Conservation (phyloP, 2,888 invertebrate species). For the Belgica antarctica region DNA sequence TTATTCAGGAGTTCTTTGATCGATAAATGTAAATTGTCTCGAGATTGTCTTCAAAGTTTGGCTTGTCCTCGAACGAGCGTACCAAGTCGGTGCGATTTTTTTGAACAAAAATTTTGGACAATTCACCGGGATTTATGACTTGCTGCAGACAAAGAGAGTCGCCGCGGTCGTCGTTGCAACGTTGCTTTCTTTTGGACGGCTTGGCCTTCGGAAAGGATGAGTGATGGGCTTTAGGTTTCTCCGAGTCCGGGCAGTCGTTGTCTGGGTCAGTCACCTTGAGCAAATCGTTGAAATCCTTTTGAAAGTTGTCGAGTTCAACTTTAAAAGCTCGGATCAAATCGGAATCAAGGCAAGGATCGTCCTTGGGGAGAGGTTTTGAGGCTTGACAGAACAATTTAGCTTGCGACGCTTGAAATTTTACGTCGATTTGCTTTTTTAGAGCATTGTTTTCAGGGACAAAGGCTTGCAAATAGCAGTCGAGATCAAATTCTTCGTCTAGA, state of each 20-base stretch:
- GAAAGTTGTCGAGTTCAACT: not conserved
- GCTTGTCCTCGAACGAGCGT: not conserved
- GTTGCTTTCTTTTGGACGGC: not conserved
- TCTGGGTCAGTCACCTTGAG: not conserved
- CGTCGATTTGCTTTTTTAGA: not conserved
- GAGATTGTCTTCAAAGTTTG: constrained; percentile 1
- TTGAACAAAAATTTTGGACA: constrained; percentile 28
- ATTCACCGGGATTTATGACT: constrained; percentile 5
- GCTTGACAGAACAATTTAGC: too few relatives aligned
- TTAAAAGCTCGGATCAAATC: not conserved
- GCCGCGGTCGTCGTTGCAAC: not conserved
- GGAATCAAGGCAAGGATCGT: not conserved
- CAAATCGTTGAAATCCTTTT: constrained; percentile 6
- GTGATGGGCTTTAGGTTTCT: not conserved
- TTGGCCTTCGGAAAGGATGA: not conserved
- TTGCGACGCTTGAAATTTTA: not conserved
- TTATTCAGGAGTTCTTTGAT: not conserved
- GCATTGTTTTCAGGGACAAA: not conserved
- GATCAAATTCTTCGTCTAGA: not conserved
- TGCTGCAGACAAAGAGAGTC: not conserved
- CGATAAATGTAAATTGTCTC: constrained; percentile 29
- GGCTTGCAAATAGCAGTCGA: not conserved
- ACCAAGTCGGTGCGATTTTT: not conserved
- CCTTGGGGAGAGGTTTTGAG: not conserved
- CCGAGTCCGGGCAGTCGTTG: not conserved